Evolutionary conservation across 2,113 vertebrate species (phyloP).

Genomic region (Seriola rivoliana): DNA sequence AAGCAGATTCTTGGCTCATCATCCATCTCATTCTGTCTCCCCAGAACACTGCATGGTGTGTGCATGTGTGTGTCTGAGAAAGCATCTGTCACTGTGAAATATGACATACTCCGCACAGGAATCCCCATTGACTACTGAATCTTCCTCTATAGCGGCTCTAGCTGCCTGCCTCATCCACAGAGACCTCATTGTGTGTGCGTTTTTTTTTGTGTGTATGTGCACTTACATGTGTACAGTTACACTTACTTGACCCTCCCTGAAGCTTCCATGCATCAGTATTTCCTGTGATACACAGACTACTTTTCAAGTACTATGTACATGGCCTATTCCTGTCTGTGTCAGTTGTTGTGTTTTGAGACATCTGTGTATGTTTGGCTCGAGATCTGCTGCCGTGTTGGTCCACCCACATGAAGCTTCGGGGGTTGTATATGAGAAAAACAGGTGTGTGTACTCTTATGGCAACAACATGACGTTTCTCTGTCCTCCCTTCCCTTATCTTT

Average conservation of each 20-base stretch:
- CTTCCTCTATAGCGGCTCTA: conserved; percentile 48
- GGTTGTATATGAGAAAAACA: conserved; percentile 10
- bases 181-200: conserved; percentile 62
- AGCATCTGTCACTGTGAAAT: conserved; percentile 54
- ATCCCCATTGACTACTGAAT: conserved; percentile 68
- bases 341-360: neutral
- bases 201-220: conserved; percentile 26
- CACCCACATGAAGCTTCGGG: neutral
- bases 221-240: neutral
- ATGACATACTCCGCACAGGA: conserved; percentile 69
- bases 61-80: conserved; percentile 30
- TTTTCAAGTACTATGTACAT: neutral
- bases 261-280: conserved; percentile 35
- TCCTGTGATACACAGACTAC: neutral
- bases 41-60: conserved; percentile 18
- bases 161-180: conserved; percentile 57
- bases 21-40: conserved; percentile 33
- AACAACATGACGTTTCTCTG: neutral
- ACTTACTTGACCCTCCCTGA: neutral
- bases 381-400: neutral
- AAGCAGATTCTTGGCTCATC: conserved; percentile 29
- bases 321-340: neutral
- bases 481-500: neutral
- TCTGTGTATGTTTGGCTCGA: neutral
- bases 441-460: neutral